phyloP scores from a whole-genome alignment of 2,797 vertebrate species.

The Uromys caudimaculatus region DNA sequence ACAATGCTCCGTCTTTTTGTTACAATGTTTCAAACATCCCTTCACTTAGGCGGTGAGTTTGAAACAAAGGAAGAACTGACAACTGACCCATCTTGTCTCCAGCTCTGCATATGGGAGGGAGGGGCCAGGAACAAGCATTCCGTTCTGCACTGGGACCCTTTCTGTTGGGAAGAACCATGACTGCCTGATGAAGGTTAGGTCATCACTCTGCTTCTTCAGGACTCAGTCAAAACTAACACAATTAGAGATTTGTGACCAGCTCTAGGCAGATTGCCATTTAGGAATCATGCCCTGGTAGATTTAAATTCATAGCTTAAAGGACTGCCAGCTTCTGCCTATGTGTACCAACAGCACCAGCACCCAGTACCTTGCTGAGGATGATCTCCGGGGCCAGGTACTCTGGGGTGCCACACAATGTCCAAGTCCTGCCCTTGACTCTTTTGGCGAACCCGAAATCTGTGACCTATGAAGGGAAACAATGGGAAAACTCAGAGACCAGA shows the following conservation, averaged over 20 bases:
- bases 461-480: constrained; percentile 89
- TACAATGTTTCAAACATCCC: background rate
- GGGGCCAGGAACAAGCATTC: background rate
- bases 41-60: constrained; percentile 28
- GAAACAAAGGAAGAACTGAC: constrained; percentile 5
- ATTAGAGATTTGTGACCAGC: background rate
- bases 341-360: too few relatives aligned
- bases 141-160: background rate
- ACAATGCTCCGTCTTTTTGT: background rate
- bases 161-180: background rate
- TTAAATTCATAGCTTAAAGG: constrained; percentile 54
- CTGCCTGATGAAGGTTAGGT: constrained; percentile 25
- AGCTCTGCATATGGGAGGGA: background rate
- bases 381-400: constrained; percentile 99
- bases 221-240: constrained; percentile 31
- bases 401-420: constrained; percentile 99
- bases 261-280: constrained; percentile 32
- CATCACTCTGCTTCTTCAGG: constrained; percentile 20
- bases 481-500: background rate
- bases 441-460: constrained; percentile 99
- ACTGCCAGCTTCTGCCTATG: background rate
- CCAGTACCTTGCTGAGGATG: constrained; percentile 98
- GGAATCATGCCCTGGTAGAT: background rate
- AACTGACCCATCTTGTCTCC: background rate
- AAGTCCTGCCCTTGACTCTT: constrained; percentile 99